phyloP scores from a whole-genome alignment of 2,888 invertebrate species.

The Ctenicera cuprea region DNA sequence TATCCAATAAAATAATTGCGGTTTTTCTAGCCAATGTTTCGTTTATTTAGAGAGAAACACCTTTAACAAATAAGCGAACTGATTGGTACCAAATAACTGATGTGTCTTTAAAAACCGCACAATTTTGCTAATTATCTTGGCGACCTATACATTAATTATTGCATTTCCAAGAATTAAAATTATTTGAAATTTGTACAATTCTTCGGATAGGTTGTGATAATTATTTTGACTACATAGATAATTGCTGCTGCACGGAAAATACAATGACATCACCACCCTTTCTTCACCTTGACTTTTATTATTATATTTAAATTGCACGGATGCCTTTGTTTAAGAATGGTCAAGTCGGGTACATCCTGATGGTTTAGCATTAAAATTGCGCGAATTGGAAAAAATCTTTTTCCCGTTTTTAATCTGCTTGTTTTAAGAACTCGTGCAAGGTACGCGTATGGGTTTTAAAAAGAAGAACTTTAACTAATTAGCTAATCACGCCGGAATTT shows the following conservation, averaged over 20 bases:
- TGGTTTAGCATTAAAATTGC: background rate
- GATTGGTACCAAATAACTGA: too few species aligned
- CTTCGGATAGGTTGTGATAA: too few species aligned
- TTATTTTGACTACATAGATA: background rate
- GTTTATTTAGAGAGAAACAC: background rate
- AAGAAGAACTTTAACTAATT: too few species aligned
- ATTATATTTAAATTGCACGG: background rate
- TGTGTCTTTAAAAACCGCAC: background rate
- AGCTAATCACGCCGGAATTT: too few species aligned
- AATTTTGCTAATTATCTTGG: background rate
- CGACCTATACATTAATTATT: too few species aligned
- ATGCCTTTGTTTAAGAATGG: background rate
- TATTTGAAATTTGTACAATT: too few species aligned
- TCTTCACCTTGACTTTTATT: conserved; percentile 24
- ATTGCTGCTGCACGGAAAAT: conserved; percentile 12
- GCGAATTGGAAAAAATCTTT: background rate
- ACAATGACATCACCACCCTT: conserved; percentile 18
- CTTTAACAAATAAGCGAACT: too few species aligned
- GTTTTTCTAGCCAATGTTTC: background rate
- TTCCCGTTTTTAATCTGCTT: background rate
- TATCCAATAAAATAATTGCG: conserved; percentile 12
- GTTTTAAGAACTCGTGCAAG: too few species aligned
- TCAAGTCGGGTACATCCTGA: background rate
- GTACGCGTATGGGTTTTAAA: too few species aligned
- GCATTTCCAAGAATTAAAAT: too few species aligned